Evolutionary conservation across 2,113 vertebrate genomes (phyloP).

Genomic region (Scophthalmus maximus): DNA sequence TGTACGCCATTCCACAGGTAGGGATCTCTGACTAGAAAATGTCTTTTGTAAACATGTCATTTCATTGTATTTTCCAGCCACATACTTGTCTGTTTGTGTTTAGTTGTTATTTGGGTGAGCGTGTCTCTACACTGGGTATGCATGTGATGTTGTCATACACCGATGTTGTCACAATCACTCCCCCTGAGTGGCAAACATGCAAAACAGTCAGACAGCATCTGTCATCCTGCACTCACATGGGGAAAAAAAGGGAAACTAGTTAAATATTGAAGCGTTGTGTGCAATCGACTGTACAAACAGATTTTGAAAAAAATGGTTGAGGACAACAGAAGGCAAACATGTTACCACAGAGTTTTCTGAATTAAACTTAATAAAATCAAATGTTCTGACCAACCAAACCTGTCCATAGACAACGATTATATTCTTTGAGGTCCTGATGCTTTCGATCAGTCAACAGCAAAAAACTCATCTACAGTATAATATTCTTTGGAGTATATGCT

Average conservation of each 20-base stretch:
- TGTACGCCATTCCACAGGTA: conserved; percentile 90
- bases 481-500: too few species aligned
- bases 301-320: background rate
- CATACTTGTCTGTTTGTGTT: background rate
- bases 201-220: background rate
- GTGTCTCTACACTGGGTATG: background rate
- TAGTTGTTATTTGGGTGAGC: background rate
- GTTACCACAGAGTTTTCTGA: too few species aligned
- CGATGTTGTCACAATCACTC: background rate
- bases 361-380: background rate
- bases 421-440: too few species aligned
- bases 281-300: background rate
- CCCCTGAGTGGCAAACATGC: background rate
- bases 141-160: background rate
- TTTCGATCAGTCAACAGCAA: too few species aligned
- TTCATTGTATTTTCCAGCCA: background rate
- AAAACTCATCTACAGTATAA: too few species aligned
- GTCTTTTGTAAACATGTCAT: background rate
- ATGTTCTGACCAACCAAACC: background rate
- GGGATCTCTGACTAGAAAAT: background rate
- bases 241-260: conserved; percentile 1
- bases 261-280: background rate
- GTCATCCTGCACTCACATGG: background rate
- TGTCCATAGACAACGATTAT: too few species aligned
- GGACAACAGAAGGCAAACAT: background rate